Percentiles rank a stretch among this genome's conserved stretches.
These are phyloP conservation scores for Volucella bombylans DNA, from an alignment of 2,888 invertebrate genomes.

Conservation along the genomic window DNA sequence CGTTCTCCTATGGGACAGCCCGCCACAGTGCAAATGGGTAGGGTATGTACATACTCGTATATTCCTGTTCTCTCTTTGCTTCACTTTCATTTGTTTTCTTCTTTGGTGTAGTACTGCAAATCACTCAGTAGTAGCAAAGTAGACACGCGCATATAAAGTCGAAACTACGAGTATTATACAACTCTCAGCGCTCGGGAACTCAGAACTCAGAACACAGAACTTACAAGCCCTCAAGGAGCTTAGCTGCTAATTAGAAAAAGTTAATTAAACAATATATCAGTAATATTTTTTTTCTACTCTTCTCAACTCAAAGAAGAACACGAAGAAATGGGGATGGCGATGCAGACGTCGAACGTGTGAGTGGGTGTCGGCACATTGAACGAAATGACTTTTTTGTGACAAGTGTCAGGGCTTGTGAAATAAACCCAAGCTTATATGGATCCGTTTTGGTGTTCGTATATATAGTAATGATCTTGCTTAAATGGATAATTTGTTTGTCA, in stretches of 20 bases:
- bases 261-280: conserved; percentile 53
- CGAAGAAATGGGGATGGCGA: not conserved
- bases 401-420: not conserved
- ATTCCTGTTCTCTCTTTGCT: not conserved
- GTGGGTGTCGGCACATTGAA: not conserved
- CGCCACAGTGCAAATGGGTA: not conserved
- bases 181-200: not conserved
- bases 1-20: conserved; percentile 2
- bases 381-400: conserved; percentile 10
- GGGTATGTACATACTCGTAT: no score
- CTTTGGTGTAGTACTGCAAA: not conserved
- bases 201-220: not conserved
- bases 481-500: no score
- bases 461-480: no score
- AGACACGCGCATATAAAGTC: conserved; percentile 10
- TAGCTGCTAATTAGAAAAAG: conserved; percentile 55
- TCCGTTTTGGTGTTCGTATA: not conserved
- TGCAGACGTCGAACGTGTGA: not conserved
- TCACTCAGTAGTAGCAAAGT: conserved; percentile 1
- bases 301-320: not conserved
- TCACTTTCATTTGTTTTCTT: not conserved
- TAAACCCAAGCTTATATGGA: not conserved
- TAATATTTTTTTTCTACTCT: not conserved
- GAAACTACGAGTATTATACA: no score
- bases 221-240: conserved; percentile 7